phyloP scores from a whole-genome alignment of 2,113 vertebrate genomes.

The Aix galericulata region DNA sequence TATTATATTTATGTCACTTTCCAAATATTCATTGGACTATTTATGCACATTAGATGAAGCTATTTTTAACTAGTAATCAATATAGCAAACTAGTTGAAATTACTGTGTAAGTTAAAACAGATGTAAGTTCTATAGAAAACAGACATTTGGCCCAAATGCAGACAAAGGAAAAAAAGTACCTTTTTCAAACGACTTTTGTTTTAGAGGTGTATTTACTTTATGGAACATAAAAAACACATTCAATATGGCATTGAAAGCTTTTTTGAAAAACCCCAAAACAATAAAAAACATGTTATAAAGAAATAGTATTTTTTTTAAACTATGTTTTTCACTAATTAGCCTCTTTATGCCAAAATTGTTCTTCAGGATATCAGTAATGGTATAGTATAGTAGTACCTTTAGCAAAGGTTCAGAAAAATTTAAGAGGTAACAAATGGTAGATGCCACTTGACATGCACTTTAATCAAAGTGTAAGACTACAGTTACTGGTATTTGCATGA shows the following conservation, averaged over 20 bases:
- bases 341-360: neutral
- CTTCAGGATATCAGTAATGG: neutral
- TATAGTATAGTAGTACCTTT: neutral
- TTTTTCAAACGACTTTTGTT: constrained; percentile 58
- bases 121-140: constrained; percentile 67
- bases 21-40: neutral
- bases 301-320: neutral
- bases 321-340: neutral
- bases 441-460: neutral
- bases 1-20: constrained; percentile 27
- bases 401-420: neutral
- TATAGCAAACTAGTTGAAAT: constrained; percentile 55
- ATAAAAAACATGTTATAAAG: neutral
- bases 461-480: neutral
- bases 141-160: constrained; percentile 52
- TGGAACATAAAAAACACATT: constrained; percentile 27
- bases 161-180: neutral
- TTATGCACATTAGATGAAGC: neutral
- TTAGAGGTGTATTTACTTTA: constrained; percentile 45
- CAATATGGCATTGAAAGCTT: neutral
- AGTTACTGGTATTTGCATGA: neutral
- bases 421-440: neutral
- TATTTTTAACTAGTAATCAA: constrained; percentile 53
- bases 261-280: neutral
- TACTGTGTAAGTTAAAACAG: constrained; percentile 66